A percentile compares a stretch with the other conserved stretches of the same genome.
phyloP scores from a whole-genome alignment of 2,888 invertebrate species.

The Sthenelais limicola region DNA sequence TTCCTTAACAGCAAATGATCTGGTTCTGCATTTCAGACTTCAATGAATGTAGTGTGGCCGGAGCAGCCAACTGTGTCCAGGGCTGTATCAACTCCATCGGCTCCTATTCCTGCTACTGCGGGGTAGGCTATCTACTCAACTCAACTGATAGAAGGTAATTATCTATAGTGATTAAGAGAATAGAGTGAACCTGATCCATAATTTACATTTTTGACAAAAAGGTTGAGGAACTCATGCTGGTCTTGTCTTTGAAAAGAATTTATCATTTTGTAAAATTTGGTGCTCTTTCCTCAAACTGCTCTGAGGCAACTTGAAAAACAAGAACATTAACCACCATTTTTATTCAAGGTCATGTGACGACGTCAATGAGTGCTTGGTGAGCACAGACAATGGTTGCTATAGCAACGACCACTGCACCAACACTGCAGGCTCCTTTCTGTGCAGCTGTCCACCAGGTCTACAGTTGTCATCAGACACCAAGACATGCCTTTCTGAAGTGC shows the following conservation, averaged over 20 bases:
- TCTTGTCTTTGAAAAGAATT: too few relatives aligned
- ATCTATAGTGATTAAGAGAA: too few relatives aligned
- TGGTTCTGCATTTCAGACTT: slow-evolving; percentile 50
- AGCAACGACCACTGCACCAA: slow-evolving; percentile 52
- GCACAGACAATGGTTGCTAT: slow-evolving; percentile 49
- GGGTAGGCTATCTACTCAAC: slow-evolving; percentile 52
- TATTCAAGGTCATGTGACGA: too few relatives aligned
- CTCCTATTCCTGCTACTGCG: slow-evolving; percentile 55
- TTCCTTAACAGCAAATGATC: not conserved
- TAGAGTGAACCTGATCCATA: too few relatives aligned
- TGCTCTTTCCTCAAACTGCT: too few relatives aligned
- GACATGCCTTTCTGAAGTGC: slow-evolving; percentile 2
- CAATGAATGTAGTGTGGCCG: slow-evolving; percentile 54
- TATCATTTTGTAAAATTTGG: too few relatives aligned
- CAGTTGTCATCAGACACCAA: not conserved
- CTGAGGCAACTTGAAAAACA: too few relatives aligned
- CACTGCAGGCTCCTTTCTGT: slow-evolving; percentile 20
- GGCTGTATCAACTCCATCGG: slow-evolving; percentile 55
- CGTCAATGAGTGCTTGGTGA: slow-evolving; percentile 50
- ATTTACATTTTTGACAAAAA: too few relatives aligned
- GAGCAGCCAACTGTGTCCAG: slow-evolving; percentile 54
- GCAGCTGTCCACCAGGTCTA: slow-evolving; percentile 21
- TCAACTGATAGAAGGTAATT: slow-evolving; percentile 48
- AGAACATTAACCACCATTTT: too few relatives aligned
- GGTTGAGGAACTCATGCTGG: too few relatives aligned